Evolutionary conservation across 1,140 invertebrate genomes (phyloP).

Genomic region (Carcinoscorpius rotundicauda): DNA sequence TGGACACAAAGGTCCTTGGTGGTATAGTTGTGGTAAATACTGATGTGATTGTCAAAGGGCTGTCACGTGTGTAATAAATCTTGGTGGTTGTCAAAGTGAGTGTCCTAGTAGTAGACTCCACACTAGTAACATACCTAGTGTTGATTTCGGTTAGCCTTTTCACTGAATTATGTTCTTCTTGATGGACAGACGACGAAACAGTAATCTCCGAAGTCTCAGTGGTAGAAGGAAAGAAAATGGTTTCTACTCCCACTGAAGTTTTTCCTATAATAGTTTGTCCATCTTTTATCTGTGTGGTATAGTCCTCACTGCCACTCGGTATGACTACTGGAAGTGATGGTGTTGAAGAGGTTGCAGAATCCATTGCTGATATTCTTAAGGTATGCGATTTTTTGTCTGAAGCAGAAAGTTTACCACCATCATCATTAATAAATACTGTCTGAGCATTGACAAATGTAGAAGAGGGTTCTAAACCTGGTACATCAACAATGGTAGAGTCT

Average conservation of each 20-base stretch:
- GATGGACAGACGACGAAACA: not conserved
- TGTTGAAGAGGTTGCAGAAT: too few relatives aligned
- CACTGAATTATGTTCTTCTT: not conserved
- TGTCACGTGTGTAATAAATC: conserved; percentile 25
- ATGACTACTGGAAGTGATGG: too few relatives aligned
- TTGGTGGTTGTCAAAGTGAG: conserved; percentile 25
- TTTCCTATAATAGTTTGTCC: conserved; percentile 16
- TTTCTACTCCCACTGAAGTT: conserved; percentile 11
- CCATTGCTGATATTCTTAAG: too few relatives aligned
- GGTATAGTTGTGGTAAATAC: conserved; percentile 25
- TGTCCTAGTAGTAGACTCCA: conserved; percentile 24
- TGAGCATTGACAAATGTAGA: not conserved
- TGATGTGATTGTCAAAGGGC: conserved; percentile 27
- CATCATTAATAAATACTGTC: not conserved
- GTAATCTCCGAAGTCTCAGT: not conserved
- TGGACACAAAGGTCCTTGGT: conserved; percentile 25
- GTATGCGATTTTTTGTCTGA: not conserved
- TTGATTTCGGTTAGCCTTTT: not conserved
- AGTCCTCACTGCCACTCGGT: not conserved
- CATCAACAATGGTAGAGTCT: not conserved
- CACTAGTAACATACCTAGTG: conserved; percentile 24
- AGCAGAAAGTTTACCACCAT: not conserved
- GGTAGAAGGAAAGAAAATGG: conserved; percentile 10
- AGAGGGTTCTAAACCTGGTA: not conserved
- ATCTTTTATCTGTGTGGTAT: conserved; percentile 15